Base-by-base conservation (phyloP, 2,113 vertebrate genomes). In the Pipa parva region DNA sequence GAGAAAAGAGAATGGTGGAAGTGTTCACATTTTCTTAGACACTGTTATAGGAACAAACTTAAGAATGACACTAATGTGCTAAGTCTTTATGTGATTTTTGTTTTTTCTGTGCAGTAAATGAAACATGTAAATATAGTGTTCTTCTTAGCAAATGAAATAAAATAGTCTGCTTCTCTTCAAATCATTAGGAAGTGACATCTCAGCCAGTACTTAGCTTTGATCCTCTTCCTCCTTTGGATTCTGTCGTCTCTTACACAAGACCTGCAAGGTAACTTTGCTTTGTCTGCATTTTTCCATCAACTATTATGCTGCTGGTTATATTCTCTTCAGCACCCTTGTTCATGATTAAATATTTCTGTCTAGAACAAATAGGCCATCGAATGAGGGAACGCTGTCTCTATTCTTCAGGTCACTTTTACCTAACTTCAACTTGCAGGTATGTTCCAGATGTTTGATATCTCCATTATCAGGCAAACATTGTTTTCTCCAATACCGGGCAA, bases 391-490 rank as follows among this genome's bases (percentile, higher is more conserved):
- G 3, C 80, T 99, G 26, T 98, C 97, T 0, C 88, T 99, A 72
- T 99, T 99, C 77, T 97, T 99, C 75, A 91, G 93, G 7, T 98
- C 95, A 0, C 74, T 99, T 63, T 63, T 99, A 83, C 97, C 97
- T 73, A 98, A 92, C 73, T 98, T 98, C 72, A 92, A 90, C 72
- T 55, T 92, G 60, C 94, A 98, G 93, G 97, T 98, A 75, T 20
- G 89, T 80, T 42, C 39, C 15, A 1, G 5, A 31, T 31, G 10
- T 5, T 31, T 31, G 5, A 31, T 5, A 5, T 26, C 5, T 0
- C 0, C 3, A 3, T 15, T 0, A 17, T n/a, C 2, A 18, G 5
- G n/a, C n/a, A n/a, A n/a, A n/a, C n/a, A n/a, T n/a, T n/a, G n/a
- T n/a, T n/a, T n/a, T n/a, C n/a, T n/a, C n/a, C n/a, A n/a, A n/a